phyloP scores from a whole-genome alignment of 2,797 vertebrate genomes.

The Poecilia gillii region DNA sequence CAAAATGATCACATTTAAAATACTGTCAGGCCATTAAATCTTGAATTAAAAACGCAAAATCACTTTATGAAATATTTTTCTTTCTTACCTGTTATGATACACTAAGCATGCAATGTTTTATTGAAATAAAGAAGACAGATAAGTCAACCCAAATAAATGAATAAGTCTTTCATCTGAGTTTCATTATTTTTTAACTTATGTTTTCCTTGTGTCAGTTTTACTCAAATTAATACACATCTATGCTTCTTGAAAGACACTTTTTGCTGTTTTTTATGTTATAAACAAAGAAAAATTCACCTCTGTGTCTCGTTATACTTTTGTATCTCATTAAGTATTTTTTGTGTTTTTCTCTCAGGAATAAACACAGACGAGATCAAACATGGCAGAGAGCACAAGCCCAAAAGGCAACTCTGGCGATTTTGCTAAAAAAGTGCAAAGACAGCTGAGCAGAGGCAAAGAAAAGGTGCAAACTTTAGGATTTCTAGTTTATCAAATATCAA shows the following conservation, averaged over 20 bases:
- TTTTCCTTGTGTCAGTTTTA: not conserved
- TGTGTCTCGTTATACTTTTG: not conserved
- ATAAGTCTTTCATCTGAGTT: not conserved
- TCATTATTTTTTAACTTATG: not conserved
- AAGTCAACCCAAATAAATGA: not conserved
- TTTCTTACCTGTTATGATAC: not conserved
- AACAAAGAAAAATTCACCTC: not conserved
- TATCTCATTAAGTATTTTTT: not conserved
- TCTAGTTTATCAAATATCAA: not conserved
- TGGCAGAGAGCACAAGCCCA: conserved; percentile 70
- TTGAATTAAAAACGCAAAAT: not conserved
- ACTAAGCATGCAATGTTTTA: not conserved
- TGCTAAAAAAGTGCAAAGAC: conserved; percentile 91
- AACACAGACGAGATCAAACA: conserved; percentile 33
- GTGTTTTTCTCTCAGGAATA: conserved; percentile 37
- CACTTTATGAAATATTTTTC: not conserved
- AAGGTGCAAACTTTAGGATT: conserved; percentile 80
- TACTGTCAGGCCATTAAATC: no score
- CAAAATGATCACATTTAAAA: not conserved
- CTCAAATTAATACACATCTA: not conserved
- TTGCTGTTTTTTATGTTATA: not conserved
- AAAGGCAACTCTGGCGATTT: conserved; percentile 85
- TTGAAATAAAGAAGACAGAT: not conserved
- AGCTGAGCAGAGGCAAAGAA: conserved; percentile 91
- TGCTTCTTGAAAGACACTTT: not conserved